phyloP scores from a whole-genome alignment of 2,888 invertebrate genomes.

The Papilio protenor region DNA sequence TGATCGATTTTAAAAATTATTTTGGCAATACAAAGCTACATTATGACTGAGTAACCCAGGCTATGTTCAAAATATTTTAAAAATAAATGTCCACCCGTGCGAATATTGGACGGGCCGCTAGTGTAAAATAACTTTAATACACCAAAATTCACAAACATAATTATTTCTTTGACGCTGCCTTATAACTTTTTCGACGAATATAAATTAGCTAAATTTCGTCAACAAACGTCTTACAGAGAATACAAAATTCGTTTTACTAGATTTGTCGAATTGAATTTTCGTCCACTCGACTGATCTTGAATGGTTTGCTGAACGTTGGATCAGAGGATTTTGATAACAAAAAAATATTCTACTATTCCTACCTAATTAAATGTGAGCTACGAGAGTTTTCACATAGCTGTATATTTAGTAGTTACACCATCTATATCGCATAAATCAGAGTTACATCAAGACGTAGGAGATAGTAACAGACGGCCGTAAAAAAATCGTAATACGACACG shows the following conservation, averaged over 20 bases:
- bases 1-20: too few relatives aligned
- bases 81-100: too few relatives aligned
- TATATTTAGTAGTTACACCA: background rate
- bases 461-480: conserved; percentile 9
- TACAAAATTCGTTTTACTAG: conserved; percentile 18
- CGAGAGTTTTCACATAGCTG: background rate
- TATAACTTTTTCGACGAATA: conserved; percentile 15
- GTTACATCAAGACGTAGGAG: background rate
- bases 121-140: background rate
- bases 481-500: conserved; percentile 5
- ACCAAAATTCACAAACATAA: background rate
- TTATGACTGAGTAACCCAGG: too few relatives aligned
- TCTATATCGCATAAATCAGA: background rate
- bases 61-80: too few relatives aligned
- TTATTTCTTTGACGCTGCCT: conserved; percentile 15
- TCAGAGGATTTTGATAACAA: background rate
- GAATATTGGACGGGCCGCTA: too few relatives aligned
- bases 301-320: background rate
- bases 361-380: background rate
- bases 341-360: background rate
- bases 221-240: conserved; percentile 7
- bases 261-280: conserved; percentile 12
- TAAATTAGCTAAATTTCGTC: conserved; percentile 16
- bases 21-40: too few relatives aligned
- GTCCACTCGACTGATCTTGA: background rate